Percentiles rank a stretch among this genome's conserved stretches.
Conservation (phyloP, 2,888 invertebrate genomes). For the Athetis lepigone region DNA sequence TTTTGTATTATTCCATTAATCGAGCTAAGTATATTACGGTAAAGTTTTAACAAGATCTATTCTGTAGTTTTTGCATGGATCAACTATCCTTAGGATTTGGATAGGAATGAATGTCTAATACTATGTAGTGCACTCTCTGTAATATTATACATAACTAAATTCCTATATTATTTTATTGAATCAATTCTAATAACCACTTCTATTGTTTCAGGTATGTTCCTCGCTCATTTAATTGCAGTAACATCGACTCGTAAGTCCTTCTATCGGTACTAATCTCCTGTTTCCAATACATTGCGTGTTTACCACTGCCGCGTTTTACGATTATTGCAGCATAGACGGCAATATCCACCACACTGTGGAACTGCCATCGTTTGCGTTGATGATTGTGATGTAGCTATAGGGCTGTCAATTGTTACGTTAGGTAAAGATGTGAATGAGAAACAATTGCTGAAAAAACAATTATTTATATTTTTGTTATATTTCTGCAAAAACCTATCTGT, state of each 20-base stretch:
- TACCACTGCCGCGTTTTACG: conserved; percentile 42
- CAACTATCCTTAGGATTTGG: too few species aligned
- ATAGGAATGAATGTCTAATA: too few species aligned
- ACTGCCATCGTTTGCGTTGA: conserved; percentile 37
- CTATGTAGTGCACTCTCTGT: too few species aligned
- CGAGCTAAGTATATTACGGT: too few species aligned
- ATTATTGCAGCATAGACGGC: conserved; percentile 50
- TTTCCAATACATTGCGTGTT: conserved; percentile 60
- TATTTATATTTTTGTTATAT: background rate
- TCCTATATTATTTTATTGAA: too few species aligned
- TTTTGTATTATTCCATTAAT: too few species aligned
- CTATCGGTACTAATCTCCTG: conserved; percentile 53
- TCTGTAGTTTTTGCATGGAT: too few species aligned
- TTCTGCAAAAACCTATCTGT: background rate
- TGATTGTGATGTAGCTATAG: conserved; percentile 19
- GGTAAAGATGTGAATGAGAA: background rate
- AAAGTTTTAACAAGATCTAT: too few species aligned
- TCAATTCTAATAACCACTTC: conserved; percentile 17
- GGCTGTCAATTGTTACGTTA: conserved; percentile 27
- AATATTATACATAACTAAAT: too few species aligned
- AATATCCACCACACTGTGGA: conserved; percentile 54
- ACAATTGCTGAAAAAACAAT: background rate
- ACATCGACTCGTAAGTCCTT: conserved; percentile 51
- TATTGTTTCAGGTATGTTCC: conserved; percentile 72
- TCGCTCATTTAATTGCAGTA: background rate